Evolutionary conservation across 2,113 vertebrate species (phyloP).

Genomic region (Excalfactoria chinensis): DNA sequence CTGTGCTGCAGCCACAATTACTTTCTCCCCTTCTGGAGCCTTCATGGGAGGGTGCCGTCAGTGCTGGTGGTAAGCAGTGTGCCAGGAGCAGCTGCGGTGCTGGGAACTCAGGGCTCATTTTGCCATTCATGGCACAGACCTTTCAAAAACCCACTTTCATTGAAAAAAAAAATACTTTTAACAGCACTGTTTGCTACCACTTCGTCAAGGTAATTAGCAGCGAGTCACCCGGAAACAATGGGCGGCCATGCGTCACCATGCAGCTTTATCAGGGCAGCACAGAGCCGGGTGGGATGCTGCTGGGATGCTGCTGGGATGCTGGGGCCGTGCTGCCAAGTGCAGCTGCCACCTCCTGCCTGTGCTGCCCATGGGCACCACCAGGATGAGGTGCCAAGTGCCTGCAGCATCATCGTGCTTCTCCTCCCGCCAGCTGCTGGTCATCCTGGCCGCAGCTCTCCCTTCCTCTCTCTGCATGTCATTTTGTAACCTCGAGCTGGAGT

Average conservation of each 20-base stretch:
- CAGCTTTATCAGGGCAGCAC: slow-evolving; percentile 68
- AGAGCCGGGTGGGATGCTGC: slow-evolving; percentile 13
- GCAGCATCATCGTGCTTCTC: background rate
- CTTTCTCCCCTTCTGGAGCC: background rate
- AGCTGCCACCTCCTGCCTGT: background rate
- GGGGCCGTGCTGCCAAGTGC: background rate
- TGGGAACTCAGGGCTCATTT: slow-evolving; percentile 15
- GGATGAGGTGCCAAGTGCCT: background rate
- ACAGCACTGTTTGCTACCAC: slow-evolving; percentile 66
- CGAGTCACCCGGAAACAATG: slow-evolving; percentile 73
- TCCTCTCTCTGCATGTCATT: background rate
- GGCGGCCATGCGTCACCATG: slow-evolving; percentile 18
- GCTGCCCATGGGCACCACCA: background rate
- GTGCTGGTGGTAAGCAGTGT: background rate
- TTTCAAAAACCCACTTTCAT: slow-evolving; percentile 47
- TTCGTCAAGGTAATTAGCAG: slow-evolving; percentile 76
- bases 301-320: background rate
- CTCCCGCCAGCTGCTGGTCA: background rate
- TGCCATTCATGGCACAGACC: slow-evolving; percentile 44
- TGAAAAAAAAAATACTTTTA: slow-evolving; percentile 40
- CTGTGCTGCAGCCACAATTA: accelerated
- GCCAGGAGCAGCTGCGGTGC: background rate
- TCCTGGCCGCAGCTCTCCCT: slow-evolving; percentile 42
- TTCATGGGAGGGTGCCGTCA: background rate
- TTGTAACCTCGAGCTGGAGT: slow-evolving; percentile 2